Conservation (phyloP, 37 sponge, comb jelly and placozoan genomes). For the Amphimedon queenslandica region DNA sequence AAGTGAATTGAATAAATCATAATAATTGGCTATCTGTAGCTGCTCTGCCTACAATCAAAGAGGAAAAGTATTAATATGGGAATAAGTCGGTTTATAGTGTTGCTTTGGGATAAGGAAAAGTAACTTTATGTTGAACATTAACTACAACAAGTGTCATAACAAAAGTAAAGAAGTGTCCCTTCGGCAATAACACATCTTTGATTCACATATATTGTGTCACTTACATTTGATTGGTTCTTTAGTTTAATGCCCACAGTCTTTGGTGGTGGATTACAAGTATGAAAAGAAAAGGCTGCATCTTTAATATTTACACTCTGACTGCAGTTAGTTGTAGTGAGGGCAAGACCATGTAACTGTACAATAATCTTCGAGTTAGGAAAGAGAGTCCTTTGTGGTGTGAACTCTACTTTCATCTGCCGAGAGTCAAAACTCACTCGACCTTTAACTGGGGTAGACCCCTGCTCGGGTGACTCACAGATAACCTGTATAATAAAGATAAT, state of each 20-base stretch:
- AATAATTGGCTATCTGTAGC: slow-evolving; percentile 49
- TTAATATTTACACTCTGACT: slow-evolving; percentile 37
- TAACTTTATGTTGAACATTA: background rate
- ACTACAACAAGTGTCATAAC: too few relatives aligned
- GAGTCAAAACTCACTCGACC: slow-evolving; percentile 49
- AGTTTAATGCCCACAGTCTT: slow-evolving; percentile 59
- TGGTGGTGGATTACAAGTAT: slow-evolving; percentile 53
- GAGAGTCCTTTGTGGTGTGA: slow-evolving; percentile 55
- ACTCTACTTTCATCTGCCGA: slow-evolving; percentile 49
- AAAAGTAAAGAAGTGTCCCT: background rate
- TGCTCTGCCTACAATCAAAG: slow-evolving; percentile 22
- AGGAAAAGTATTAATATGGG: background rate
- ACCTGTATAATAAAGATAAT: too few relatives aligned
- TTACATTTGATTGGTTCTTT: slow-evolving; percentile 22
- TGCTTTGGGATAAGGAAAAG: background rate
- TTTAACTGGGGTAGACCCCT: slow-evolving; percentile 43
- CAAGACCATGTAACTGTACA: slow-evolving; percentile 38
- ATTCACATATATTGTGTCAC: background rate
- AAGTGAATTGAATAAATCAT: slow-evolving; percentile 62
- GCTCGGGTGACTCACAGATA: slow-evolving; percentile 38
- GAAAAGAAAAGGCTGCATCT: slow-evolving; percentile 41
- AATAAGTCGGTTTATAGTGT: background rate
- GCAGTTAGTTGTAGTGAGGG: slow-evolving; percentile 53
- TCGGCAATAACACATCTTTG: background rate
- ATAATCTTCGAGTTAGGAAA: slow-evolving; percentile 54